Conservation (phyloP, 2,888 invertebrate genomes). For the Brachyptera risi region DNA sequence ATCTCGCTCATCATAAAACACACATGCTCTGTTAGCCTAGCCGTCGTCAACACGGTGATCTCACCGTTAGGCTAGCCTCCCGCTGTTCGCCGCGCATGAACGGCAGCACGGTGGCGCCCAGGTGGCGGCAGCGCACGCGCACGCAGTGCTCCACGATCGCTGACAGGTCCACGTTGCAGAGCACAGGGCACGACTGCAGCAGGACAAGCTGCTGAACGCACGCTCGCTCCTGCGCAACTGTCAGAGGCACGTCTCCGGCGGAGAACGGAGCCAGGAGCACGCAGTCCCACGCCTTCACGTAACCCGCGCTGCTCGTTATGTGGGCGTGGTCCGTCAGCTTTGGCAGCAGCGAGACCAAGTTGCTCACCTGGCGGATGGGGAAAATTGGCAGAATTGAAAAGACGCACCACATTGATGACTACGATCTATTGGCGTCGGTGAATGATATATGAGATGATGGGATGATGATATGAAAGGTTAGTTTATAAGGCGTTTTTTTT, state of each 20-base stretch:
- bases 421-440: no score
- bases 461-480: no score
- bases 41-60: background rate
- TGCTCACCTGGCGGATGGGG: background rate
- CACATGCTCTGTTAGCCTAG: no score
- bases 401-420: no score
- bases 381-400: no score
- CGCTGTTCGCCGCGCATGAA: background rate
- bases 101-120: conserved; percentile 8
- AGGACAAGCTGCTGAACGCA: conserved; percentile 1
- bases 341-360: background rate
- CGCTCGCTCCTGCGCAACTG: background rate
- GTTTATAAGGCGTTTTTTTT: no score
- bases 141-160: background rate
- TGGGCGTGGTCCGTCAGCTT: background rate
- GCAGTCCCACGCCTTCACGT: conserved; percentile 1
- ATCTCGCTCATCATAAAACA: no score
- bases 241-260: background rate
- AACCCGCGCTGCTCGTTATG: background rate
- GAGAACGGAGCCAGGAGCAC: background rate
- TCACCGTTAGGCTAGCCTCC: background rate
- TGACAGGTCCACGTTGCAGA: background rate
- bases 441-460: no score
- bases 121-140: background rate
- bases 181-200: background rate